Conservation (phyloP, 1,140 invertebrate genomes). For the Plodia interpunctella region DNA sequence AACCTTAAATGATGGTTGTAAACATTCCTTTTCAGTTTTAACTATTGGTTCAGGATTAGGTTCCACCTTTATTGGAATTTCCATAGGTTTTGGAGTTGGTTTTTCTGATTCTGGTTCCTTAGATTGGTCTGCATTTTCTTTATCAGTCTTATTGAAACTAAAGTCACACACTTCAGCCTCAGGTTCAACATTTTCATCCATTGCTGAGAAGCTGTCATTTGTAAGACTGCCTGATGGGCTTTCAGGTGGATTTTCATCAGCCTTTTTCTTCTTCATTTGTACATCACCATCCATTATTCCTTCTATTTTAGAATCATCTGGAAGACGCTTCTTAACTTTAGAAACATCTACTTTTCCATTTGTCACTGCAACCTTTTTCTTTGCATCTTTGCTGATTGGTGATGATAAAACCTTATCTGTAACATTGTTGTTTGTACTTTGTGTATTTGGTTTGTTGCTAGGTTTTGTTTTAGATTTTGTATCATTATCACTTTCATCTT, state of each 20-base stretch:
- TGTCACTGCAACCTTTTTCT: constrained; percentile 81
- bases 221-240: constrained; percentile 89
- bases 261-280: constrained; percentile 83
- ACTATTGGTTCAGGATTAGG: constrained; percentile 40
- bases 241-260: constrained; percentile 78
- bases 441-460: constrained; percentile 54
- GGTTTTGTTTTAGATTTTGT: constrained; percentile 73
- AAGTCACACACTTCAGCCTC: constrained; percentile 78
- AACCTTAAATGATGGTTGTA: constrained; percentile 50
- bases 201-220: constrained; percentile 87
- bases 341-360: constrained; percentile 81
- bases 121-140: constrained; percentile 57
- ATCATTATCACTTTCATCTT: constrained; percentile 83
- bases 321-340: constrained; percentile 85
- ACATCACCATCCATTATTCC: constrained; percentile 80
- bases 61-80: constrained; percentile 54
- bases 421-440: constrained; percentile 69
- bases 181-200: constrained; percentile 83
- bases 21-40: constrained; percentile 59
- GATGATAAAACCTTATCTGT: constrained; percentile 76
- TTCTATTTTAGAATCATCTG: constrained; percentile 76
- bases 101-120: constrained; percentile 69
- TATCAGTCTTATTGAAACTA: constrained; percentile 67
- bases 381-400: constrained; percentile 78
- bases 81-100: constrained; percentile 35